Conservation (phyloP, 2,888 invertebrate genomes). For the Oxyteleia sp. region DNA sequence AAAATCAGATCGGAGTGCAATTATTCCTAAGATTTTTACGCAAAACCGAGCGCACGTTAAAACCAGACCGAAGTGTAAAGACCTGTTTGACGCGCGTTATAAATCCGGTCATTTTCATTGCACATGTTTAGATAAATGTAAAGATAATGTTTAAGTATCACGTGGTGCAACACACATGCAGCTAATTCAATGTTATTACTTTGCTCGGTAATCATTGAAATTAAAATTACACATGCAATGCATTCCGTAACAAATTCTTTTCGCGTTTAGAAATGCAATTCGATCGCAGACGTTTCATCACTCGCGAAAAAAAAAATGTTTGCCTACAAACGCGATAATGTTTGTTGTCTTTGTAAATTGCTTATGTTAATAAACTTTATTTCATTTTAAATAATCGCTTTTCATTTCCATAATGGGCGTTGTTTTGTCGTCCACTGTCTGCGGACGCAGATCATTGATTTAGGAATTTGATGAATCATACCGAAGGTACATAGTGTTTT, state of each 20-base stretch:
- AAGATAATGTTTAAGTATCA: constrained; percentile 40
- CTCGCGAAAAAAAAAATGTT: too few species aligned
- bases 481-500: too few species aligned
- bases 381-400: too few species aligned
- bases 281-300: too few species aligned
- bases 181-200: constrained; percentile 16
- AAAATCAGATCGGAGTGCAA: background rate
- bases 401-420: too few species aligned
- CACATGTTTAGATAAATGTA: constrained; percentile 34
- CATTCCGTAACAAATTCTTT: constrained; percentile 1
- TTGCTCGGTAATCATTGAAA: constrained; percentile 9
- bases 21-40: background rate
- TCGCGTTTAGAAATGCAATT: background rate
- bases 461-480: too few species aligned
- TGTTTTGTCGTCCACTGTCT: too few species aligned
- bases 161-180: background rate
- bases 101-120: constrained; percentile 39
- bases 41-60: too few species aligned
- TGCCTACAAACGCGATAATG: too few species aligned
- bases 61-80: constrained; percentile 10
- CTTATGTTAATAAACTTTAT: too few species aligned
- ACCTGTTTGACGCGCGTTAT: constrained; percentile 16
- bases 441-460: background rate
- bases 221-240: constrained; percentile 3
- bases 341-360: too few species aligned